Percentiles rank a stretch among this genome's conserved stretches.
Evolutionary conservation across 2,888 invertebrate species (phyloP).

Genomic region (Eledone cirrhosa): DNA sequence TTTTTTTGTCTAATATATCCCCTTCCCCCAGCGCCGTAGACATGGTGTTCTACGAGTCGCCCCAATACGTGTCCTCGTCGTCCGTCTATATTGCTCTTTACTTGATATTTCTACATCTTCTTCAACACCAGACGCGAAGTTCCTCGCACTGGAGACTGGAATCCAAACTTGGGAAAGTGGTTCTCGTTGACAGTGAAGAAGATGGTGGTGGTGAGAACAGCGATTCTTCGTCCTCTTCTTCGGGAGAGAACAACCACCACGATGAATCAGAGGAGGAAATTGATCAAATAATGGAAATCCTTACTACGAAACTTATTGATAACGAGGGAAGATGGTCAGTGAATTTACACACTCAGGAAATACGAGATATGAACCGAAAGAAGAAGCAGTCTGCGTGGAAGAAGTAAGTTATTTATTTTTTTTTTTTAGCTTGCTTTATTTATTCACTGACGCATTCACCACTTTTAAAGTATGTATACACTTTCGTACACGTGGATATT

Average conservation of each 20-base stretch:
- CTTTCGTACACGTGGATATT: too few relatives aligned
- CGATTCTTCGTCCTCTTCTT: neutral
- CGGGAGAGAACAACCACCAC: neutral
- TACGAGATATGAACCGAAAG: conserved; percentile 6
- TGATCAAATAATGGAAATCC: conserved; percentile 53
- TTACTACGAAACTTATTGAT: conserved; percentile 54
- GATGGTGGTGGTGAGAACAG: conserved; percentile 15
- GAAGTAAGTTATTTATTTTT: neutral
- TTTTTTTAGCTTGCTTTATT: too few relatives aligned
- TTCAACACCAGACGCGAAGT: conserved; percentile 82
- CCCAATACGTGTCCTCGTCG: neutral
- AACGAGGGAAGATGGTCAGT: conserved; percentile 16
- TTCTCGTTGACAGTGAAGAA: conserved; percentile 37
- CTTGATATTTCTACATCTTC: conserved; percentile 77
- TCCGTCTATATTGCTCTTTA: conserved; percentile 72
- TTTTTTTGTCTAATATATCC: too few relatives aligned
- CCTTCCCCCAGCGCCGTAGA: too few relatives aligned
- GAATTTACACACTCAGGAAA: conserved; percentile 17
- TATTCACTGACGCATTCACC: too few relatives aligned
- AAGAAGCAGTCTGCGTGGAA: conserved; percentile 3
- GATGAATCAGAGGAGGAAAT: conserved; percentile 34
- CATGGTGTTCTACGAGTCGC: too few relatives aligned
- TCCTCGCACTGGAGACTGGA: conserved; percentile 85
- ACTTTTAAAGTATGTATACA: too few relatives aligned
- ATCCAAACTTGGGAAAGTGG: conserved; percentile 76